Conservation (phyloP, 23 tunicate genomes). For the Trididemnum nubilum region DNA sequence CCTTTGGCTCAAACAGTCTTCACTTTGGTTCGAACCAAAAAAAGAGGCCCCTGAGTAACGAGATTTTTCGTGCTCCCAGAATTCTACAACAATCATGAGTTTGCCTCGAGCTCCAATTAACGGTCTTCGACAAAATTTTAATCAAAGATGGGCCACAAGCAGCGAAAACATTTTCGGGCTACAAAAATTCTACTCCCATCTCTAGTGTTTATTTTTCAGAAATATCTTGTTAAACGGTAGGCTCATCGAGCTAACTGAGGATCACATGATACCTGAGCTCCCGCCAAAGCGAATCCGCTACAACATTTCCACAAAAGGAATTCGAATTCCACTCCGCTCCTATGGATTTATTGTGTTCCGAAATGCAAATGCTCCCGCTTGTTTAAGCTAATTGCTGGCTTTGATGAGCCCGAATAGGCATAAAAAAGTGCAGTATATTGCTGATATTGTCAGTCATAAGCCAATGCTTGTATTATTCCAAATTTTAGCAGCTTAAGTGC, state of each 20-base stretch:
- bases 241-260: slow-evolving; percentile 23
- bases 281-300: slow-evolving; percentile 25
- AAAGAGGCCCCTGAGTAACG: no score
- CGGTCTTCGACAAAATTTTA: no score
- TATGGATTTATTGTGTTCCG: slow-evolving; percentile 63
- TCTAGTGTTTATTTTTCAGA: slow-evolving; percentile 27
- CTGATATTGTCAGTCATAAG: background rate
- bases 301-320: background rate
- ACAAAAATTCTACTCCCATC: background rate
- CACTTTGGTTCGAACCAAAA: no score
- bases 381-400: slow-evolving; percentile 9
- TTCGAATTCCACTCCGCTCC: slow-evolving; percentile 33
- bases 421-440: no score
- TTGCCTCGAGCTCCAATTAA: no score
- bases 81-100: no score
- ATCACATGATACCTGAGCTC: slow-evolving; percentile 33
- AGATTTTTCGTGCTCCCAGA: no score
- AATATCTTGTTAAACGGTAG: slow-evolving; percentile 33
- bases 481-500: background rate
- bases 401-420: background rate
- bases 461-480: background rate
- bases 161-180: no score
- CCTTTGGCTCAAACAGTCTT: no score
- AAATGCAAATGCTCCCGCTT: slow-evolving; percentile 36
- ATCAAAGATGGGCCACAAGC: no score